These are phyloP conservation scores for Tetrapedia diversipes DNA, from an alignment of 2,888 invertebrate species.

Conservation along the genomic window DNA sequence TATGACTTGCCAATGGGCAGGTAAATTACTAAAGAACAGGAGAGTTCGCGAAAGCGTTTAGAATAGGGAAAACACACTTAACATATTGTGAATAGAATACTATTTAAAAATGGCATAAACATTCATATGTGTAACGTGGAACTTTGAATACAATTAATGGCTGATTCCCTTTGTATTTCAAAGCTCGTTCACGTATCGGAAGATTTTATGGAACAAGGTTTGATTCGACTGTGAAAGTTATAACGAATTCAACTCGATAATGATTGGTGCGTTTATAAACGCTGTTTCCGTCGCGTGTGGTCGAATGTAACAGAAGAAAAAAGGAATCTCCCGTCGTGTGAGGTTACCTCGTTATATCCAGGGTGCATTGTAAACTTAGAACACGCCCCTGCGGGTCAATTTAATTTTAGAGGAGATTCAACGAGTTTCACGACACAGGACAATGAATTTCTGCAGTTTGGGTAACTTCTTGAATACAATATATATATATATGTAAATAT, in stretches of 20 bases:
- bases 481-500: no score
- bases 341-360: background rate
- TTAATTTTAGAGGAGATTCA: slow-evolving; percentile 41
- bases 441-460: slow-evolving; percentile 15
- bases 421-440: background rate
- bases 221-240: no score
- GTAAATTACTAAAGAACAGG: background rate
- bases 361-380: slow-evolving; percentile 37
- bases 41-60: slow-evolving; percentile 10
- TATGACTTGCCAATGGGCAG: slow-evolving; percentile 19
- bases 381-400: slow-evolving; percentile 17
- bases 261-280: background rate
- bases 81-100: no score
- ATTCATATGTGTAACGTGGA: no score
- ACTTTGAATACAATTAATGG: no score
- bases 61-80: background rate
- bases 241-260: background rate
- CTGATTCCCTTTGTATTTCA: no score
- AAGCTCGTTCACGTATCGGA: no score
- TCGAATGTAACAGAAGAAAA: background rate
- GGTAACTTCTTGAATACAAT: background rate
- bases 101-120: no score
- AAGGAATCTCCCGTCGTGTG: slow-evolving; percentile 16
- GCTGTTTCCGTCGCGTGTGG: background rate
- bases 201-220: no score